Evolutionary conservation across 2,797 vertebrate species (phyloP).

Genomic region (Salarias fasciatus): DNA sequence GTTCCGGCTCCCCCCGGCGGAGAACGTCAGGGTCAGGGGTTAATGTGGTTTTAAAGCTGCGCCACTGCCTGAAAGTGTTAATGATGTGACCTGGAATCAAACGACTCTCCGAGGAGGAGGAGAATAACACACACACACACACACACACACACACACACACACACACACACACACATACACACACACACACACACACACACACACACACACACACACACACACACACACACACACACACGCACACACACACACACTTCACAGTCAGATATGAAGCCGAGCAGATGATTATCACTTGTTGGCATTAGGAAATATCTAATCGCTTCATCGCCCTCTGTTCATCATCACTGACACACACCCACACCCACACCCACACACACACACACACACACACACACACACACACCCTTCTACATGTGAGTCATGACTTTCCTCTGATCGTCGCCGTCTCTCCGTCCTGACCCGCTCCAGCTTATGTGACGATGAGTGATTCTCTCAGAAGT

Average conservation of each 20-base stretch:
- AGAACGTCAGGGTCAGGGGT: too few relatives aligned
- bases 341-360: conserved; percentile 13
- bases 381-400: too few relatives aligned
- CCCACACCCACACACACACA: too few relatives aligned
- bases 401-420: conserved; percentile 58
- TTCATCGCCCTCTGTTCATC: conserved; percentile 43
- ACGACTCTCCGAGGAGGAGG: conserved; percentile 41
- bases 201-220: conserved; percentile 25
- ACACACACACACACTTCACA: conserved; percentile 26
- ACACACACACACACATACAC: conserved; percentile 23
- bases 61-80: too few relatives aligned
- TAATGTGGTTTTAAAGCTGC: too few relatives aligned
- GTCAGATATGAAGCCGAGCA: conserved; percentile 40
- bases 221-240: conserved; percentile 27
- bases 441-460: conserved; percentile 48
- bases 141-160: conserved; percentile 23
- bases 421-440: conserved; percentile 64
- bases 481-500: conserved; percentile 48
- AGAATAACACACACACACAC: conserved; percentile 17
- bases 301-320: conserved; percentile 55
- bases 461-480: conserved; percentile 43
- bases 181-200: conserved; percentile 28
- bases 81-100: conserved; percentile 54
- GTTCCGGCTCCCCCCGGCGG: too few relatives aligned
- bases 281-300: conserved; percentile 60